Conservation (phyloP, 2,797 vertebrate species). For the Thaleichthys pacificus region DNA sequence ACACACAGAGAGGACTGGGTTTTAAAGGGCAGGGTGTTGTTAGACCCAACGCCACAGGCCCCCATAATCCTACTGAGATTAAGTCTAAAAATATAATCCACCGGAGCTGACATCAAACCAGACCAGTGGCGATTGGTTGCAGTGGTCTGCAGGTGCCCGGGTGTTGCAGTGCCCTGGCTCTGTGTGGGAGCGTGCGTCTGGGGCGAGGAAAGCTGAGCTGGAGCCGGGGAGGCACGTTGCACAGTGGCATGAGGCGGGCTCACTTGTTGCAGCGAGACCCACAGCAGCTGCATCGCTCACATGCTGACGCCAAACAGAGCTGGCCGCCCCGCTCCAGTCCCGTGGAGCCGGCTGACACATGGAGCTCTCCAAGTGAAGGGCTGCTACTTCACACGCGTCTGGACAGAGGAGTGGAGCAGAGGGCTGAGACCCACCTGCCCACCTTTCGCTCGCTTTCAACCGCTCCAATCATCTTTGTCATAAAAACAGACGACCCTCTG, state of each 20-base stretch:
- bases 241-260: conserved; percentile 41
- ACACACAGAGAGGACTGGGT: not conserved
- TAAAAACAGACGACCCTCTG: too few relatives aligned
- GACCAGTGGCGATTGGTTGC: not conserved
- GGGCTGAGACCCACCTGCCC: too few relatives aligned
- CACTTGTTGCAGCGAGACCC: conserved; percentile 29
- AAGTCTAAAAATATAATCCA: not conserved
- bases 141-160: not conserved
- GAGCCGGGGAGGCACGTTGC: conserved; percentile 25
- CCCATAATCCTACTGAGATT: not conserved
- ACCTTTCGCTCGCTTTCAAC: too few relatives aligned
- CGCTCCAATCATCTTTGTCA: too few relatives aligned
- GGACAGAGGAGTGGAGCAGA: too few relatives aligned
- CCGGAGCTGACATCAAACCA: too few relatives aligned
- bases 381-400: not conserved
- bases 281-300: not conserved
- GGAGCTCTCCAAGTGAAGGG: not conserved
- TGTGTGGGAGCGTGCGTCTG: not conserved
- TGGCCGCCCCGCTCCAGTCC: not conserved
- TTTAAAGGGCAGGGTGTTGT: not conserved
- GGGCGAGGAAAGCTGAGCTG: not conserved
- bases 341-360: not conserved
- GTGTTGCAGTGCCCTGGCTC: not conserved
- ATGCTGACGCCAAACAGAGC: not conserved
- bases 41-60: not conserved